Percentiles rank a stretch among this genome's conserved stretches.
Evolutionary conservation across 2,797 vertebrate genomes (phyloP).

Genomic region (Siniperca obscura): DNA sequence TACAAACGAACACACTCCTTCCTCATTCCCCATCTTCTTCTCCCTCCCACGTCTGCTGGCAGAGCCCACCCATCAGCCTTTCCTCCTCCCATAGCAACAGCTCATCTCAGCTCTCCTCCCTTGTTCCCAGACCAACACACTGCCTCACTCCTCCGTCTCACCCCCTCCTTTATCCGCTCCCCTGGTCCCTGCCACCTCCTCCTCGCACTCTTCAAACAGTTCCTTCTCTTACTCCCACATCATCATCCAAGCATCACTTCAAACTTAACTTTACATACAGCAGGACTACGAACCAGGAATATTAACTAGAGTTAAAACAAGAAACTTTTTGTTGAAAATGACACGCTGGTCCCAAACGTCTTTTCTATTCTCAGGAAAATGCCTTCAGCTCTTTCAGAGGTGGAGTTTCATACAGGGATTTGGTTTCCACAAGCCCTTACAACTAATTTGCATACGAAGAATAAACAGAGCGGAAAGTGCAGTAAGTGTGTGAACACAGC

Average conservation of each 20-base stretch:
- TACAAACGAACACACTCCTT: constrained; percentile 68
- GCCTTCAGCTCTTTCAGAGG: constrained; percentile 67
- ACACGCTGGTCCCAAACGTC: constrained; percentile 40
- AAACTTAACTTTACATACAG: constrained; percentile 60
- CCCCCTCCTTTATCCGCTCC: constrained; percentile 55
- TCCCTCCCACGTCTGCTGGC: constrained; percentile 73
- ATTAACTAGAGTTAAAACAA: constrained; percentile 59
- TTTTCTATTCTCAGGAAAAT: constrained; percentile 60
- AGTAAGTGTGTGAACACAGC: constrained; percentile 68
- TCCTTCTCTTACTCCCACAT: constrained; percentile 60
- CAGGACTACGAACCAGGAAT: constrained; percentile 58
- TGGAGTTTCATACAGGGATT: constrained; percentile 55
- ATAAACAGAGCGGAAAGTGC: constrained; percentile 60
- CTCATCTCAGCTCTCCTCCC: constrained; percentile 74
- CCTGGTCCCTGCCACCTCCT: constrained; percentile 61
- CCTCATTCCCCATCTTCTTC: constrained; percentile 68
- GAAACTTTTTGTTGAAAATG: constrained; percentile 49
- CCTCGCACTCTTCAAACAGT: constrained; percentile 63
- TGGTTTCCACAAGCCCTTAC: constrained; percentile 46
- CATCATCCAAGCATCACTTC: constrained; percentile 59
- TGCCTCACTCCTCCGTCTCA: constrained; percentile 36
- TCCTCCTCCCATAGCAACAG: constrained; percentile 79
- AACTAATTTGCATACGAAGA: constrained; percentile 66
- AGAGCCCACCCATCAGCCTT: constrained; percentile 76
- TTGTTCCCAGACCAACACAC: constrained; percentile 67